These are phyloP conservation scores for Tenodera sinensis DNA, from an alignment of 2,888 invertebrate genomes.

Conservation along the genomic window DNA sequence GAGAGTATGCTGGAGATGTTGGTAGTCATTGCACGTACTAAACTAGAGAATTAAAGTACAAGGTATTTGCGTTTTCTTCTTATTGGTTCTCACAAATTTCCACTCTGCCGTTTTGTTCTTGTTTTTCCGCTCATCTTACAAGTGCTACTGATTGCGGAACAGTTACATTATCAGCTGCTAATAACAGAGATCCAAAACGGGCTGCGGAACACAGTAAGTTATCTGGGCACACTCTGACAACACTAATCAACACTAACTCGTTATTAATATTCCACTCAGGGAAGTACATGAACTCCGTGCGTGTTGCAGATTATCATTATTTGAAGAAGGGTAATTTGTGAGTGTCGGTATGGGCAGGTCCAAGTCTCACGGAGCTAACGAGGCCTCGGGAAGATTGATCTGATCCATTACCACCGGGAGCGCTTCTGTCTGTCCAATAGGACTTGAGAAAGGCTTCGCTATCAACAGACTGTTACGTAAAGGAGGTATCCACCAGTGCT, in stretches of 20 bases:
- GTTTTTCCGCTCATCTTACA: too few relatives aligned
- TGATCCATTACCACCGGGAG: background rate
- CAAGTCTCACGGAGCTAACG: background rate
- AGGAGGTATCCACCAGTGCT: background rate
- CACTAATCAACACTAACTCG: background rate
- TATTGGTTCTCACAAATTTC: too few relatives aligned
- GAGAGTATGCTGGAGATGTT: too few relatives aligned
- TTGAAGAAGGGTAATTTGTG: background rate
- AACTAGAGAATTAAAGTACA: too few relatives aligned
- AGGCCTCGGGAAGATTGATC: background rate
- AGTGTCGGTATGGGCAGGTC: background rate
- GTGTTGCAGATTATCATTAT: background rate
- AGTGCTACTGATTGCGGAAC: too few relatives aligned
- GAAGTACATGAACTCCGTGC: background rate
- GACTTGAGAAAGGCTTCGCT: background rate
- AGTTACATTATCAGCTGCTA: background rate
- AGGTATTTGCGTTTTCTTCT: too few relatives aligned
- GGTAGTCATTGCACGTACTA: too few relatives aligned
- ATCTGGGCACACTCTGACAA: background rate
- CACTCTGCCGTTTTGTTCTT: too few relatives aligned
- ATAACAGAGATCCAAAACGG: background rate
- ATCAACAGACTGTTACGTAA: background rate
- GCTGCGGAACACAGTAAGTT: background rate
- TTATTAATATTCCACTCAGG: background rate
- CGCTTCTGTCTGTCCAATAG: background rate